phyloP scores from a whole-genome alignment of 2,888 invertebrate species.

The Rotaria sp. region DNA sequence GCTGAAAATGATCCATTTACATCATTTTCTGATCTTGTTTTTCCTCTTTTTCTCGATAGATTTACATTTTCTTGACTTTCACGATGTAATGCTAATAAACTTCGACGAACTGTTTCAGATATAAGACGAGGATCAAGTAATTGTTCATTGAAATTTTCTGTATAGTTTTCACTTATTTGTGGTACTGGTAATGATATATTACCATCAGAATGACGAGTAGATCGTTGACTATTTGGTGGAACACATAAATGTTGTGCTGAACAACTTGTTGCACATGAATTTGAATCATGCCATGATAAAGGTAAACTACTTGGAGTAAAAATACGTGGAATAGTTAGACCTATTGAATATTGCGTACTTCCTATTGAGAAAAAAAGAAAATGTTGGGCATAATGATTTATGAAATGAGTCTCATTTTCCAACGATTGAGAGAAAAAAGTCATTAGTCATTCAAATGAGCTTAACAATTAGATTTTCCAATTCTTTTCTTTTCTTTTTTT shows the following conservation, averaged over 20 bases:
- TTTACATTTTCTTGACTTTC: constrained; percentile 19
- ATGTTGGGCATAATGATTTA: too few species aligned
- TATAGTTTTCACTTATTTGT: not conserved
- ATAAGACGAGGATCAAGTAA: constrained; percentile 11
- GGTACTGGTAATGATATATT: constrained; percentile 25
- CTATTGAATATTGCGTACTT: not conserved
- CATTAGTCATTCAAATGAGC: too few species aligned
- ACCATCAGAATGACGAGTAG: not conserved
- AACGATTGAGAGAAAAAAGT: too few species aligned
- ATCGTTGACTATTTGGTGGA: not conserved
- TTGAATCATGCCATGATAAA: not conserved
- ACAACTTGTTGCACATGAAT: not conserved
- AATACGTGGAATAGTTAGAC: not conserved
- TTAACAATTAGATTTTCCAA: too few species aligned
- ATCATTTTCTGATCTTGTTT: not conserved
- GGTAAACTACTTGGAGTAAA: not conserved
- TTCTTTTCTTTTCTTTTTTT: too few species aligned
- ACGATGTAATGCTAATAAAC: constrained; percentile 25
- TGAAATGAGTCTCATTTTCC: too few species aligned
- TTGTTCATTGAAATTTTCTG: not conserved
- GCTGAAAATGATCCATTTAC: not conserved
- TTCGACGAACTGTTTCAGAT: not conserved
- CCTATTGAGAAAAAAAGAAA: too few species aligned
- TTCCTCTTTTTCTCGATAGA: not conserved
- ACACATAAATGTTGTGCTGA: not conserved